These are phyloP conservation scores for Varanus salvator DNA, from an alignment of 2,113 vertebrate species.

Conservation along the genomic window DNA sequence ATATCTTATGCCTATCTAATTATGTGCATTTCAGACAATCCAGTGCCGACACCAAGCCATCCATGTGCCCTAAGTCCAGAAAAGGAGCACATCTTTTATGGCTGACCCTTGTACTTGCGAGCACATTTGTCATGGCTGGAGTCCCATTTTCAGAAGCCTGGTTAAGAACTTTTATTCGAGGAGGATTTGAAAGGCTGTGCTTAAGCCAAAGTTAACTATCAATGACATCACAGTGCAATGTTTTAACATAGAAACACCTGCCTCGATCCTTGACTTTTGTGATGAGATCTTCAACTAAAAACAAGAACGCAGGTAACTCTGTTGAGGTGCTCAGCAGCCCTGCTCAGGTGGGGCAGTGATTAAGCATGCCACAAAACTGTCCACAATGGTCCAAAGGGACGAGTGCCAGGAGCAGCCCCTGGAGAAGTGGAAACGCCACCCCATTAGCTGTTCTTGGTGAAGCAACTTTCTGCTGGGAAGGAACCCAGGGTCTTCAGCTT, in stretches of 20 bases:
- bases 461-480: background rate
- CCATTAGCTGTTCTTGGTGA: background rate
- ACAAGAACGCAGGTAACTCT: no score
- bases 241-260: no score
- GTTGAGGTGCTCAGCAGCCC: background rate
- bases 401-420: rapidly evolving
- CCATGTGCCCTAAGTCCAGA: background rate
- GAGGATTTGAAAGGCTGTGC: background rate
- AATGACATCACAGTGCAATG: no score
- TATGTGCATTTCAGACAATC: background rate
- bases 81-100: background rate
- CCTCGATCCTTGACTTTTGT: background rate
- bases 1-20: no score
- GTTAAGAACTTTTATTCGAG: background rate
- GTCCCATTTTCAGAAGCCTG: background rate
- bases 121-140: background rate
- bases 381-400: background rate
- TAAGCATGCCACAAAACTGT: background rate
- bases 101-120: background rate
- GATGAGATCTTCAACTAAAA: background rate
- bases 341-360: rapidly evolving
- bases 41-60: background rate
- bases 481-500: background rate
- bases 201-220: background rate
- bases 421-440: rapidly evolving